phyloP scores from a whole-genome alignment of 1,140 invertebrate genomes.

The Hyphantria cunea region DNA sequence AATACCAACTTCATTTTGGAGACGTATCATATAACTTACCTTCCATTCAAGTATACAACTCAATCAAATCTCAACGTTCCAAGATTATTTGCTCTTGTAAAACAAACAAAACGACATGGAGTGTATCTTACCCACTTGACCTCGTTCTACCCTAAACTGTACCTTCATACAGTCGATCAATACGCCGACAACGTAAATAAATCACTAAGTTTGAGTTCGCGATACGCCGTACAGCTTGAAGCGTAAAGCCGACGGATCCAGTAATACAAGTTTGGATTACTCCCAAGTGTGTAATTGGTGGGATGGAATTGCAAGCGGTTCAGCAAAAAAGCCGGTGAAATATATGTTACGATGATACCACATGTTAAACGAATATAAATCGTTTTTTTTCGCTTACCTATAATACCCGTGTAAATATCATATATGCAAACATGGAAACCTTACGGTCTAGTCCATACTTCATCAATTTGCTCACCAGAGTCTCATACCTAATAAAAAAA shows the following conservation, averaged over 20 bases:
- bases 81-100: slow-evolving; percentile 47
- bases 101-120: slow-evolving; percentile 49
- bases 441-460: background rate
- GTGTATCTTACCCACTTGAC: slow-evolving; percentile 55
- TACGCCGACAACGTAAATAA: slow-evolving; percentile 65
- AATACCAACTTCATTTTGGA: too few species aligned
- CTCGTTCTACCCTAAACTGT: slow-evolving; percentile 56
- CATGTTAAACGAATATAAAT: slow-evolving; percentile 2
- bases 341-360: background rate
- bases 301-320: slow-evolving; percentile 16
- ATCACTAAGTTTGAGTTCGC: slow-evolving; percentile 57
- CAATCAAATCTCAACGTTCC: slow-evolving; percentile 17
- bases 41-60: slow-evolving; percentile 4
- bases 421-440: background rate
- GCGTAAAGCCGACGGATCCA: slow-evolving; percentile 24
- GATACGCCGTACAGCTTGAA: slow-evolving; percentile 33
- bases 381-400: background rate
- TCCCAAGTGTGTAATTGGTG: slow-evolving; percentile 21
- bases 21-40: too few species aligned
- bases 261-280: slow-evolving; percentile 25
- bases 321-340: background rate
- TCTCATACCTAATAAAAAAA: background rate
- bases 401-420: background rate
- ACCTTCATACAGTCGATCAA: slow-evolving; percentile 57
- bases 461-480: background rate